Base-by-base conservation (phyloP, 2,888 invertebrate species). In the Drosophila yooni region DNA sequence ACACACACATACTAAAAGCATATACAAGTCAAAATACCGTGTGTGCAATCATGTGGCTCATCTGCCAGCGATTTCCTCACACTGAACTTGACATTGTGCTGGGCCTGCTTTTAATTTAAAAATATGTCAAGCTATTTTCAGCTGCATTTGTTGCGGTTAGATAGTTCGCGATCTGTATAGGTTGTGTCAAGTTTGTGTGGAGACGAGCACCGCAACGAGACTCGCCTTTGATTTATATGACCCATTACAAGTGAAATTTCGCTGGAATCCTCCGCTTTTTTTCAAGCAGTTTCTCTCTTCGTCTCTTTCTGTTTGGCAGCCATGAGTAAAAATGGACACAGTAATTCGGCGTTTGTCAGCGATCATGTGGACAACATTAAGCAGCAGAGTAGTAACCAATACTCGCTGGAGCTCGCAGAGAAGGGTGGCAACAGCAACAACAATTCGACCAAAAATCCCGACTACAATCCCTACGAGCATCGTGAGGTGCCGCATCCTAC, bases 401-500 rank as follows among this genome's bases (percentile, higher is more conserved):
- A 91, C 73, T 91, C 90, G 10, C 71, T 93, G 67, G 93, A 93
- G 79, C 74, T 93, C 62, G 90, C 91, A 3, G 93, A 93, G 74
- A 92, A 93, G 77, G 91, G 91, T 18, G 85, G 79, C 46, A 46
- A 46, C 38, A 38, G 38, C 56, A 85, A 79, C 72, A 90, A 71
- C 59, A 80, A 87, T 10, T 80, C 79, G 2, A 70, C 76, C 57
- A 83, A 90, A 68, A 90, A 92, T 79, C 93, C 93, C 7, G 92
- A 93, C 5, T 96, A 95, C 85, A 96, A 96, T 92, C 96, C 96
- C 1, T 96, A 96, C 89, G 89, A 94, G 7, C 95, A 96, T 89
- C 94, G 96, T 59, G 94, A 94, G 74, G 94, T 95, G 18, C 94
- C 94, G 56, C 95, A 95, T 92, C 96, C 96, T 0, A 96, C 96